A percentile compares a stretch with the other conserved stretches of the same genome.
These are phyloP conservation scores for Lophochroa leadbeateri DNA, from an alignment of 2,113 vertebrate genomes.

Conservation along the genomic window DNA sequence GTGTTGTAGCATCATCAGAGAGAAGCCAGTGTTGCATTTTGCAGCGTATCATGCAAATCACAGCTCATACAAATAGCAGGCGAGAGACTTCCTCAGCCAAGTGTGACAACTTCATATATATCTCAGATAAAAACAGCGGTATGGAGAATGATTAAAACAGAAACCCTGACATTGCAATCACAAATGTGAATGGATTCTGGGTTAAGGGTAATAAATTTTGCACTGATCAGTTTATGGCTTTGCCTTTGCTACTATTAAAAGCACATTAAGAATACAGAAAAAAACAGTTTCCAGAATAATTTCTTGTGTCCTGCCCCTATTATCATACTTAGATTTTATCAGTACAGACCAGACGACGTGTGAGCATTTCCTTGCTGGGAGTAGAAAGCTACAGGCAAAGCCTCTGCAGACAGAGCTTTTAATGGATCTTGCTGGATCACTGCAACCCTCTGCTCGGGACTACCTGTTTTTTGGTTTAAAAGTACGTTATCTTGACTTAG, in stretches of 20 bases:
- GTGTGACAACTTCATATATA: background rate
- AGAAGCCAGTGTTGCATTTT: background rate
- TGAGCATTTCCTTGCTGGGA: background rate
- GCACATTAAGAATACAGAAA: background rate
- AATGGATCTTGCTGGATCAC: conserved; percentile 1
- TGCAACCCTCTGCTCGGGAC: background rate
- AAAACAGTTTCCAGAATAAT: background rate
- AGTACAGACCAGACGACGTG: background rate
- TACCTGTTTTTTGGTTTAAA: background rate
- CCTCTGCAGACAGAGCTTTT: background rate
- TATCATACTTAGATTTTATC: background rate
- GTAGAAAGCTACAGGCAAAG: background rate
- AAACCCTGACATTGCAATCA: background rate
- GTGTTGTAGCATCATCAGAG: background rate
- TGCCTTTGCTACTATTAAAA: background rate
- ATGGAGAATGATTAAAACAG: background rate
- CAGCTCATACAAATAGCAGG: background rate
- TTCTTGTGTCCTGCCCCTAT: background rate
- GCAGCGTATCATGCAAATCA: background rate
- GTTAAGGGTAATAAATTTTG: background rate
- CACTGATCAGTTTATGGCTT: background rate
- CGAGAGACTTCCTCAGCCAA: background rate
- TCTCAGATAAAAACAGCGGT: background rate
- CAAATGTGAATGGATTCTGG: background rate
- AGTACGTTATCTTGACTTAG: background rate